A percentile compares a stretch with the other conserved stretches of the same genome.
Evolutionary conservation across 2,888 invertebrate genomes (phyloP).

Genomic region (Microplitis deprimator): DNA sequence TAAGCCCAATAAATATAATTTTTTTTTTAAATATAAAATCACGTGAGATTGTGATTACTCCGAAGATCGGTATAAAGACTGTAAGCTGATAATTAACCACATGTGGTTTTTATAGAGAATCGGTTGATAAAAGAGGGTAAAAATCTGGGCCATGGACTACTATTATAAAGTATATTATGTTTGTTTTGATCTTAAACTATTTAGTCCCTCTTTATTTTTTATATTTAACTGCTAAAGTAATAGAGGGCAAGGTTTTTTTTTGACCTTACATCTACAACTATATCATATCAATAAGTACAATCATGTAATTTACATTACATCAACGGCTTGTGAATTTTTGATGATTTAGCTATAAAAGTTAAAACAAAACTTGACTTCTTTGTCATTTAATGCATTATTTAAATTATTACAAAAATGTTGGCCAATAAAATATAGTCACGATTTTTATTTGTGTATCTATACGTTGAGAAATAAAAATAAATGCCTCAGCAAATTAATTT

Average conservation of each 20-base stretch:
- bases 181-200: conserved; percentile 42
- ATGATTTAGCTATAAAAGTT: not conserved
- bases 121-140: conserved; percentile 57
- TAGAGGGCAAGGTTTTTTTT: conserved; percentile 55
- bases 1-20: not conserved
- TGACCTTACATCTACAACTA: conserved; percentile 43
- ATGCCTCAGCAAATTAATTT: not conserved
- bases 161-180: conserved; percentile 31
- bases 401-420: not conserved
- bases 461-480: not conserved
- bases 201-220: conserved; percentile 44
- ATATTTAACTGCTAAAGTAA: conserved; percentile 42
- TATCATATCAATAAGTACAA: not conserved
- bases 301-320: not conserved
- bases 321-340: not conserved
- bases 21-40: not conserved
- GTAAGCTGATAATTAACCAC: conserved; percentile 55
- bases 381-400: not conserved
- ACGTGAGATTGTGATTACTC: not conserved
- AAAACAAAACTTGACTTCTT: not conserved
- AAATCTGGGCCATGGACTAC: conserved; percentile 69
- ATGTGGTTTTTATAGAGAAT: conserved; percentile 62
- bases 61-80: conserved; percentile 9
- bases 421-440: not conserved
- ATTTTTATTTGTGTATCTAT: not conserved